These are phyloP conservation scores for Azemiops feae DNA, from an alignment of 2,113 vertebrate species.

Conservation along the genomic window DNA sequence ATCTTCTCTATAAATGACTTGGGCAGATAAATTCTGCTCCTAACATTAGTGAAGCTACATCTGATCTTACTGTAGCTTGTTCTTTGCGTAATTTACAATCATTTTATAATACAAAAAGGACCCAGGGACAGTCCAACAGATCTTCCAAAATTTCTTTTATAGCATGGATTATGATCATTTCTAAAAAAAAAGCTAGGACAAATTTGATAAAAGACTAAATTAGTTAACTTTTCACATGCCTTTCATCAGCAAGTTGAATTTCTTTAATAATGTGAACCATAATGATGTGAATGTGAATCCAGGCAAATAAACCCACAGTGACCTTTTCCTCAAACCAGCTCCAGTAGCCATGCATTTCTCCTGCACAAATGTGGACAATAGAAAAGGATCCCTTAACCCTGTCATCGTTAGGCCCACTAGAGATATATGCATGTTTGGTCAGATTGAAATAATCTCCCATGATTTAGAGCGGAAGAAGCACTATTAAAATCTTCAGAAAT, in stretches of 20 bases:
- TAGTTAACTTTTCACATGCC: background rate
- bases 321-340: background rate
- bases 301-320: background rate
- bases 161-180: background rate
- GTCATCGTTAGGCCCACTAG: background rate
- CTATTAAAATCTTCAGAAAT: background rate
- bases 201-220: background rate
- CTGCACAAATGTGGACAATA: background rate
- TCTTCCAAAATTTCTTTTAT: background rate
- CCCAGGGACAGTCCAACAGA: rapidly evolving
- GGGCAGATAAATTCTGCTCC: background rate
- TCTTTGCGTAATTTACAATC: background rate
- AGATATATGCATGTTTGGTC: background rate
- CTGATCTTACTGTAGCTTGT: background rate
- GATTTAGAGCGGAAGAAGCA: background rate
- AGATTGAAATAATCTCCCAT: background rate
- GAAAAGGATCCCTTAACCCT: background rate
- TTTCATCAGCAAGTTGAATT: background rate
- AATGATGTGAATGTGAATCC: background rate
- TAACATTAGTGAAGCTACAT: background rate
- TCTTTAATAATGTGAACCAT: background rate
- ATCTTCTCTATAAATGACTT: background rate
- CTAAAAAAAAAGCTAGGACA: background rate
- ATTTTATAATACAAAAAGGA: rapidly evolving
- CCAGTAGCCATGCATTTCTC: background rate